Evolutionary conservation across 2,888 invertebrate species (phyloP), one percentile per base, ranked within the genome.

Genomic region (Brenthis hecate): DNA sequence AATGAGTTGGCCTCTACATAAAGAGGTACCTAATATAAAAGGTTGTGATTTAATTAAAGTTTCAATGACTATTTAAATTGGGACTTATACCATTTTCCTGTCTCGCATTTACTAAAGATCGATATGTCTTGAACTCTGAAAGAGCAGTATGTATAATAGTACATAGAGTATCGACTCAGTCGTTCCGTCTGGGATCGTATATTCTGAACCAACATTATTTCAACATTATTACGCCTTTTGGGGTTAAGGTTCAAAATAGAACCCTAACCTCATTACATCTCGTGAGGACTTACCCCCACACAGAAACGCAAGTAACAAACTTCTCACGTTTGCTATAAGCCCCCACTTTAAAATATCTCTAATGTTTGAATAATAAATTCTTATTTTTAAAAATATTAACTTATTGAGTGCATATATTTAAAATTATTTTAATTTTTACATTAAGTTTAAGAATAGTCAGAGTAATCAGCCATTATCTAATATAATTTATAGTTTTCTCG

Each of bases 111-210:
- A 47, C 57, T 56, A 23, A 57, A 70, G 70, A 72, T 72, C 72
- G 61, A 72, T 72, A 72, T 61, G 70, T 70, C 72, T 68, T 72
- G 61, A 57, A 69, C 71, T 69, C 65, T 67, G 43, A 72, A 72
- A 66, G 72, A 72, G 62, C 65, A 55, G 36, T 66, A n/a, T 62
- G 61, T 56, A 70, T 55, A 72, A 57, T 50, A 48, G 70, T 70
- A 72, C 68, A 72, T 72, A 64, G 64, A 57, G 63, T 75, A 74
- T 74, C 71, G 74, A 75, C 74, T 75, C 73, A 69, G 58, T 56
- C 69, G 74, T 68, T 71, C 68, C 68, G 76, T 75, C 76, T 76
- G 76, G 74, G 71, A 71, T 70, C 66, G 72, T 69, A 70, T 60
- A 69, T 72, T 65, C 72, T 66, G 66, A 66, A 63, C 54, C 64